Evolutionary conservation across 2,797 vertebrate genomes (phyloP).

Genomic region (Trachops cirrhosus): DNA sequence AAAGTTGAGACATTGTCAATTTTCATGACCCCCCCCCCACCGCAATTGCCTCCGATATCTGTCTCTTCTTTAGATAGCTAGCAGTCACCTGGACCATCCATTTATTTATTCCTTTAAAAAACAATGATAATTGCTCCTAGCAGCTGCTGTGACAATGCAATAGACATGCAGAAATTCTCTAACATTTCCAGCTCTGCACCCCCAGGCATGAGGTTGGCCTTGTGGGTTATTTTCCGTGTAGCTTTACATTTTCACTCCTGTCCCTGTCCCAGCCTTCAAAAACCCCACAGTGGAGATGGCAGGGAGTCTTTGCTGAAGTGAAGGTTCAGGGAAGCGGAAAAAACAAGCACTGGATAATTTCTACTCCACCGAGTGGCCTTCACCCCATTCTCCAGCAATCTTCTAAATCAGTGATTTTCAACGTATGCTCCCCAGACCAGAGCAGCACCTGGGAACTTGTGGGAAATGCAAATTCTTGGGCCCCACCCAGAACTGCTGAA

Average conservation of each 20-base stretch:
- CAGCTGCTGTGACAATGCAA: not conserved
- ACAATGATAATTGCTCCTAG: not conserved
- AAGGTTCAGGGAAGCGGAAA: not conserved
- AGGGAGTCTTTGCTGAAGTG: not conserved
- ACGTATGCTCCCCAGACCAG: not conserved
- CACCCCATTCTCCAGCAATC: not conserved
- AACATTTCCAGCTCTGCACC: not conserved
- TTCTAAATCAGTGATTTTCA: not conserved
- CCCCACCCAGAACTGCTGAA: not conserved
- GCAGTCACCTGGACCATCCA: not conserved
- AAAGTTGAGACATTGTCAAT: not conserved
- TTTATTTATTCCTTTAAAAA: not conserved
- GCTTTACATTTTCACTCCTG: not conserved
- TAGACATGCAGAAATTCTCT: rapidly evolving
- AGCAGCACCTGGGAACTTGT: not conserved
- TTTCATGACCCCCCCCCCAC: not conserved
- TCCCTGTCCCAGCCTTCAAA: not conserved
- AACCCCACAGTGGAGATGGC: not conserved
- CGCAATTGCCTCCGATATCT: not conserved
- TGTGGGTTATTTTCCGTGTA: not conserved
- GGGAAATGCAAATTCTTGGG: not conserved
- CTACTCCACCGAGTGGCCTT: not conserved
- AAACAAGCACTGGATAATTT: not conserved
- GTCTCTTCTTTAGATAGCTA: not conserved
- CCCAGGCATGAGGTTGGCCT: not conserved